Percentiles rank a stretch among this genome's conserved stretches.
These are phyloP conservation scores for Neotoxoptera formosana DNA, from an alignment of 1,140 invertebrate species.

Conservation along the genomic window DNA sequence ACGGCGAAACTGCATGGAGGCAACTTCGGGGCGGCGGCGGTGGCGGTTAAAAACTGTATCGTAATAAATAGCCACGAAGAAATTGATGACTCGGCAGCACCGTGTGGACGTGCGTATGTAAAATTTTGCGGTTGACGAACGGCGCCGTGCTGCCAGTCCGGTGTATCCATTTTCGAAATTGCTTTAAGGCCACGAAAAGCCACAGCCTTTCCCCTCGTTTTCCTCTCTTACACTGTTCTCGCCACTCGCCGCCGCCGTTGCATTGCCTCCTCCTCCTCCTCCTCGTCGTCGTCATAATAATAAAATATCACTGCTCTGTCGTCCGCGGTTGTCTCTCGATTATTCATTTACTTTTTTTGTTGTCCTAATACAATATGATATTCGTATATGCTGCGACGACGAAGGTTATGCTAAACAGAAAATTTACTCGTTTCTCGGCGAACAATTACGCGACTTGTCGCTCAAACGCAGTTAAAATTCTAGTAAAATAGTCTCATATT, in stretches of 20 bases:
- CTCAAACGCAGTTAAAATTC: too few relatives aligned
- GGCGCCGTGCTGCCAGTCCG: neutral
- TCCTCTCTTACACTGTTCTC: too few relatives aligned
- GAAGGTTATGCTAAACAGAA: neutral
- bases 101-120: slow-evolving; percentile 19
- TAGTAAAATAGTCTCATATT: too few relatives aligned
- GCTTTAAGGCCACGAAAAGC: neutral
- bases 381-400: neutral
- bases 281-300: neutral
- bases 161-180: slow-evolving; percentile 42
- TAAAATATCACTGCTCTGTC: neutral
- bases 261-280: neutral
- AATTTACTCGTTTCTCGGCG: neutral
- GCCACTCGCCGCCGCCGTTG: too few relatives aligned
- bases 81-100: slow-evolving; percentile 19
- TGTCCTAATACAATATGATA: neutral
- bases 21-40: neutral
- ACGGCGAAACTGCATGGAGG: neutral
- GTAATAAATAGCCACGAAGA: slow-evolving; percentile 35
- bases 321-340: neutral
- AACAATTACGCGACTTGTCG: too few relatives aligned
- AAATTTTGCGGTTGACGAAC: slow-evolving; percentile 27
- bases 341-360: neutral
- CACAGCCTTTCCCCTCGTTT: neutral
- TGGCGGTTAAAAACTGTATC: neutral